Percentiles rank a stretch among this genome's conserved stretches.
phyloP scores from a whole-genome alignment of 2,113 vertebrate genomes.

The Uria aalge region DNA sequence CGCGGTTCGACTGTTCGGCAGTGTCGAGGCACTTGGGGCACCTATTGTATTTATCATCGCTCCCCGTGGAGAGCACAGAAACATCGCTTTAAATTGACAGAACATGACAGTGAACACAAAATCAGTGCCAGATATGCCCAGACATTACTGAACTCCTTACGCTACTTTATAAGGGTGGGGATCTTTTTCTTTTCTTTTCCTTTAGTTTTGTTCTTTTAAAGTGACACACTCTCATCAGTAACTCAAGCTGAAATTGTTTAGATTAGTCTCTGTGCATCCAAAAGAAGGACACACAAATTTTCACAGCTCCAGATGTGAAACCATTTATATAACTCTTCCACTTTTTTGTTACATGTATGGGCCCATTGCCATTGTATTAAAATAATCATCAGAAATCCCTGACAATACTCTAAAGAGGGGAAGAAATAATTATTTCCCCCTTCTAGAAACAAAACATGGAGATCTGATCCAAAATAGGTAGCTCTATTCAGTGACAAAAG shows the following conservation, averaged over 20 bases:
- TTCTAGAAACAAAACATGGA: not conserved
- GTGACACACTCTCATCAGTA: not conserved
- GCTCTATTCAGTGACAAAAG: not conserved
- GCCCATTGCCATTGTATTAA: not conserved
- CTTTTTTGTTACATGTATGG: not conserved
- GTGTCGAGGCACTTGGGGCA: not conserved
- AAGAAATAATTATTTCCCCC: not conserved
- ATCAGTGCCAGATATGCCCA: not conserved
- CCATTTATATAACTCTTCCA: not conserved
- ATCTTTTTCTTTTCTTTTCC: not conserved
- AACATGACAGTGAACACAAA: not conserved
- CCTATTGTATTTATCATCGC: not conserved
- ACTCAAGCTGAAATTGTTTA: not conserved
- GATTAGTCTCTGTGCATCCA: not conserved
- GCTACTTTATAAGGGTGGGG: not conserved
- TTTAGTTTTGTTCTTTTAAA: not conserved
- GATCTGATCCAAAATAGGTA: not conserved
- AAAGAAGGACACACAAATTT: not conserved
- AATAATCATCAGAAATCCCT: not conserved
- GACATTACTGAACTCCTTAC: not conserved
- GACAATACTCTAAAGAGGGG: not conserved
- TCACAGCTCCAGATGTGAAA: not conserved
- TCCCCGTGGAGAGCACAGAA: not conserved
- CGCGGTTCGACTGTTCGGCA: not conserved
- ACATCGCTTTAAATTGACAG: constrained; percentile 16